phyloP scores from a whole-genome alignment of 2,797 vertebrate genomes.

The Eulemur coronatus region DNA sequence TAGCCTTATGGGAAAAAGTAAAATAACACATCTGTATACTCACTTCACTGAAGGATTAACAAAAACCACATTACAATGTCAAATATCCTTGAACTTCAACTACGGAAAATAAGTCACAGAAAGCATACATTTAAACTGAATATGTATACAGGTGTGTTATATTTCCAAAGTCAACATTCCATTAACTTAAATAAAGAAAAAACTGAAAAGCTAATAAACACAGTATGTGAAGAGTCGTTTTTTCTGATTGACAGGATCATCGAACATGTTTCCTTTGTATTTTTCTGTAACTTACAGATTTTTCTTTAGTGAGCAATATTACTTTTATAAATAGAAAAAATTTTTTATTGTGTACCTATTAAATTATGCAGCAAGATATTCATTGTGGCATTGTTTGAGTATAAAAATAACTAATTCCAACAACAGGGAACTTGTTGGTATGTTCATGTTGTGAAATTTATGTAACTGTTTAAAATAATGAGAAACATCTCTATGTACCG shows the following conservation, averaged over 20 bases:
- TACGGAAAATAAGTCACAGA: not conserved
- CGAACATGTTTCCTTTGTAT: not conserved
- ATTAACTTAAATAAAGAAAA: not conserved
- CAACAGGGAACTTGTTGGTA: not conserved
- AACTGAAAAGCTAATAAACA: not conserved
- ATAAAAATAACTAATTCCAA: not conserved
- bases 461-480: not conserved
- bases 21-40: not conserved
- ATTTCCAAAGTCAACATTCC: slow-evolving; percentile 17
- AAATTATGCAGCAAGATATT: not conserved
- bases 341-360: not conserved
- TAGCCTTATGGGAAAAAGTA: not conserved
- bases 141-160: not conserved
- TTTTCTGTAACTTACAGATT: not conserved
- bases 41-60: not conserved
- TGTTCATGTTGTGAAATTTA: not conserved
- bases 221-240: not conserved
- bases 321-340: not conserved
- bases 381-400: not conserved
- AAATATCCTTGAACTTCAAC: not conserved
- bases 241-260: not conserved
- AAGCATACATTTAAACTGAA: not conserved
- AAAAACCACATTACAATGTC: not conserved
- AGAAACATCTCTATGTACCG: rapidly evolving
- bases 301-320: not conserved